Percentiles rank a stretch among this genome's conserved stretches.
These are phyloP conservation scores for Oxyruncus cristatus DNA, from an alignment of 2,113 vertebrate species.

Conservation along the genomic window DNA sequence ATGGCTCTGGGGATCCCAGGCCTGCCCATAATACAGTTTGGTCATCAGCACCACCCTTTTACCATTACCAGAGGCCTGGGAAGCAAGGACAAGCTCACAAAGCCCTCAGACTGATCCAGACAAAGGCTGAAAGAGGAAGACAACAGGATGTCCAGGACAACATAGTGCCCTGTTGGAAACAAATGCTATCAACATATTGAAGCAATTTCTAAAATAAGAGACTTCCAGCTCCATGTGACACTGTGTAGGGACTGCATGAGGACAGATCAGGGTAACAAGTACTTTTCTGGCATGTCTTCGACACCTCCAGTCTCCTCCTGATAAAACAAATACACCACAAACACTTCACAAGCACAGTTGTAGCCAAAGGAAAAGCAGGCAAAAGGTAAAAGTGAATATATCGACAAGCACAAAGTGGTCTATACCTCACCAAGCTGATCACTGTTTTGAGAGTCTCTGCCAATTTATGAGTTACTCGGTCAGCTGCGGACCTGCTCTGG, in stretches of 20 bases:
- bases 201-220: neutral
- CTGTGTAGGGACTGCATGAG: accelerated
- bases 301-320: neutral
- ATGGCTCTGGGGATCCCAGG: accelerated
- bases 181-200: accelerated
- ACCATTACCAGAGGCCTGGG: neutral
- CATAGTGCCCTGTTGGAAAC: neutral
- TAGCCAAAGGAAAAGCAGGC: neutral
- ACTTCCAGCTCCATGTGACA: neutral
- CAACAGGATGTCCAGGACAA: neutral
- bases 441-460: neutral
- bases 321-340: neutral
- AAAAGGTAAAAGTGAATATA: neutral
- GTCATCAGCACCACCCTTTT: neutral
- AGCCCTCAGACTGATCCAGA: neutral
- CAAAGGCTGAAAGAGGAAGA: neutral
- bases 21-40: accelerated
- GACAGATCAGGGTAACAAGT: neutral
- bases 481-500: neutral
- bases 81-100: neutral
- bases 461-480: neutral
- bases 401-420: neutral
- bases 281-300: neutral
- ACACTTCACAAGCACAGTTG: neutral
- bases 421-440: neutral